A percentile compares a stretch with the other conserved stretches of the same genome.
Evolutionary conservation across 2,888 invertebrate species (phyloP).

Genomic region (Cataglyphis altisquamis): DNA sequence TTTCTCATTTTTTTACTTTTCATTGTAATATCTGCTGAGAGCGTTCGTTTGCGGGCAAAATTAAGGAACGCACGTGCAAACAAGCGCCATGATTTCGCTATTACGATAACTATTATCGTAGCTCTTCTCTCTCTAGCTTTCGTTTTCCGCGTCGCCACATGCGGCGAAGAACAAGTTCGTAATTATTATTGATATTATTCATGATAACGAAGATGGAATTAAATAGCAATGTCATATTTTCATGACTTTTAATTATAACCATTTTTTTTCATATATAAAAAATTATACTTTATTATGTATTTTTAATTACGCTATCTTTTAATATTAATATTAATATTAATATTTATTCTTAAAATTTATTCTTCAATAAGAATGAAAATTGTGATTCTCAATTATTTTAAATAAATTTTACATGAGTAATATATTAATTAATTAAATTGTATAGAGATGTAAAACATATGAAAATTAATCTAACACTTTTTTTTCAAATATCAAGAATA

Average conservation of each 20-base stretch:
- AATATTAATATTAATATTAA: too few species aligned
- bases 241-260: not conserved
- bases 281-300: not conserved
- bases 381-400: not conserved
- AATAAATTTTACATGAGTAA: not conserved
- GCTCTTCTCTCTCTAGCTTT: not conserved
- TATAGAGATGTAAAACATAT: not conserved
- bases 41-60: not conserved
- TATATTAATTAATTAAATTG: not conserved
- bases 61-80: constrained; percentile 13
- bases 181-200: not conserved
- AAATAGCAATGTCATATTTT: not conserved
- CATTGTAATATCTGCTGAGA: not conserved
- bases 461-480: not conserved
- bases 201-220: not conserved
- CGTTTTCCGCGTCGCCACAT: not conserved
- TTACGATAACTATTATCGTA: constrained; percentile 3
- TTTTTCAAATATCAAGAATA: not conserved
- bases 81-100: not conserved
- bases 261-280: not conserved
- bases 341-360: not conserved
- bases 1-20: not conserved
- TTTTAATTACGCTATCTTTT: not conserved
- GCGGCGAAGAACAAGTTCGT: not conserved
- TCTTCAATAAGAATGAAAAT: not conserved